Conservation (phyloP, 2,888 invertebrate species). For the Eilema griseolum region DNA sequence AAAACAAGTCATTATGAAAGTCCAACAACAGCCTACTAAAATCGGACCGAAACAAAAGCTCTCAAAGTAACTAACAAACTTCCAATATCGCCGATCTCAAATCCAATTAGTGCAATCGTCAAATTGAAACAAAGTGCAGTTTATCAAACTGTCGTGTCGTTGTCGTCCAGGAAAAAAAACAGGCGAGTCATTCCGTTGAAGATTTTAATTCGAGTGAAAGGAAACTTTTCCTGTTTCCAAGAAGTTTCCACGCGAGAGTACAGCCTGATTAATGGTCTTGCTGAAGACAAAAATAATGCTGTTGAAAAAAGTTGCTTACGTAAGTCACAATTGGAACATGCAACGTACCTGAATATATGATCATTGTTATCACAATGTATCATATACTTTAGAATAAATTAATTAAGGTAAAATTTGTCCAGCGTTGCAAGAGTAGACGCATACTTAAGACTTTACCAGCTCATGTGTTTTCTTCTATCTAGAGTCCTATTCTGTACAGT, state of each 20-base stretch:
- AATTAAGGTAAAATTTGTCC: too few relatives aligned
- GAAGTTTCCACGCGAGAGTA: constrained; percentile 56
- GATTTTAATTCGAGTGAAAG: constrained; percentile 77
- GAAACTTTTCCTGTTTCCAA: constrained; percentile 74
- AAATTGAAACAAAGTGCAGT: constrained; percentile 60
- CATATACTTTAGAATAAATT: neutral
- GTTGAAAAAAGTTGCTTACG: constrained; percentile 46
- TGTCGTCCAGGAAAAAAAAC: constrained; percentile 50
- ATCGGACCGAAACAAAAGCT: neutral
- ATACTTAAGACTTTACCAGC: too few relatives aligned
- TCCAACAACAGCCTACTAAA: neutral
- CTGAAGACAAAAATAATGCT: constrained; percentile 50
- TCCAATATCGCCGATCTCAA: constrained; percentile 16
- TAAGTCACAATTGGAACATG: constrained; percentile 35
- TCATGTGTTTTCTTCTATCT: too few relatives aligned
- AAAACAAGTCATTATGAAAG: neutral
- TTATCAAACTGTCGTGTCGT: constrained; percentile 60
- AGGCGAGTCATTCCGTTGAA: constrained; percentile 60
- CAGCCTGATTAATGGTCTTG: constrained; percentile 67
- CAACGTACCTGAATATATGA: constrained; percentile 18
- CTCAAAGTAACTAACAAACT: constrained; percentile 6
- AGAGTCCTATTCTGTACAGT: too few relatives aligned
- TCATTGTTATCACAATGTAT: neutral
- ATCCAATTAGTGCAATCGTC: constrained; percentile 54
- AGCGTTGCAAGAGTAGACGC: too few relatives aligned